Evolutionary conservation across 1,140 invertebrate species (phyloP), one percentile per base, ranked within the genome.

Genomic region (Drosophila punjabiensis): DNA sequence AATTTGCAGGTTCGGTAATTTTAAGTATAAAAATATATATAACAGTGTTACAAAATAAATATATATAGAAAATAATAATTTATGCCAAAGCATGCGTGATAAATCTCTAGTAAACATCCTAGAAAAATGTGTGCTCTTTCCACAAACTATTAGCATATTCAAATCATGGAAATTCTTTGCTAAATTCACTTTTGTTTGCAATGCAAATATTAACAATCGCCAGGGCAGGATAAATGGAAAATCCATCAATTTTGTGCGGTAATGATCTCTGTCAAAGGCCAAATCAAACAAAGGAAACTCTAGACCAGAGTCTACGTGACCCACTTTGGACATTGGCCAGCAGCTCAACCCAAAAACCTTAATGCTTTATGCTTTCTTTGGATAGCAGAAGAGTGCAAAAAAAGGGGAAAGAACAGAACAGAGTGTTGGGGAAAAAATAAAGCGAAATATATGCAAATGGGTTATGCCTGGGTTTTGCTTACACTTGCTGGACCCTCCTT

Each of bases 381-480:
- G 65, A 28, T n/a, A 35, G 39, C 13, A 33, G 35, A 9, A 70
- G 14, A 32, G n/a, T 30, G 50, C 18, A 35, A 41, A 65, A 20
- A 73, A 58, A 39, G 24, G 50, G 45, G 11, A 13, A 11, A 33
- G 18, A 39, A 14, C 9, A 18, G 43, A 32, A 43, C 10, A n/a
- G 28, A 43, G 48, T 28, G 47, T 33, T 58, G 70, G 55, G 55
- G n/a, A 43, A 68, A 84, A 85, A 59, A 53, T 48, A 47, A 35
- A 62, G 37, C 41, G 64, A 84, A 88, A 88, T 84, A 63, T 88
- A 88, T 88, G 81, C 85, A 84, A 88, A 88, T 88, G 81, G 81
- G 73, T 88, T 88, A 81, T 79, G 78, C 65, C 66, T 81, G 55
- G 74, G 45, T 78, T 79, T 89, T 89, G 82, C 77, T 89, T 89